Evolutionary conservation across 2,888 invertebrate genomes (phyloP), one percentile per base, ranked within the genome.

Genomic region (Nemotelus pantherinus): DNA sequence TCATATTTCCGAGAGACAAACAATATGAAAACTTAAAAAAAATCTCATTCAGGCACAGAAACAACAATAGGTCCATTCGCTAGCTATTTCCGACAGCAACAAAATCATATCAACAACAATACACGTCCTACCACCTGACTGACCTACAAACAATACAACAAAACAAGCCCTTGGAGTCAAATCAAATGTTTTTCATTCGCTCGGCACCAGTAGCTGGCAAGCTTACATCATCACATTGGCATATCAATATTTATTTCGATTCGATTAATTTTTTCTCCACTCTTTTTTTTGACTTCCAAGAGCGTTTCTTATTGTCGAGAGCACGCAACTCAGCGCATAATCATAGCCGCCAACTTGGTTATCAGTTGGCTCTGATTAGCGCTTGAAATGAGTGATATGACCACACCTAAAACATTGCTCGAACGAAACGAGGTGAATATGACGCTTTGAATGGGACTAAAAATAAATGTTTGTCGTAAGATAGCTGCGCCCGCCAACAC

Each of bases 361-460:
- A 57, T 57, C 57, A 57, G 57, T 25, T 25, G 25, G 7, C 10
- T 25, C 57, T 57, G 57, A 57, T 57, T 57, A 57, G 10, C 57
- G 25, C 57, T 9, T 9, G 10, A 10, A 57, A 57, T 57, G 25
- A 25, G 25, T 25, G 57, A 57, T 57, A 57, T 57, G 57, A 57
- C 57, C 57, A 57, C 57, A 57, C 57, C 57, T 57, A 57, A 57
- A 57, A 9, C 57, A 57, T 57, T 7, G 57, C 50, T 7, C 7
- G 50, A 50, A 6, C 10, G 50, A 50, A 6, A 6, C 50, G 7
- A 57, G 10, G 57, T 57, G 7, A 57, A 57, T 25, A 25, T 57
- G 57, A 57, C 57, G 10, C 57, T 10, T 9, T 57, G 57, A 57
- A 57, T 9, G 10, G 25, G 4, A 10, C 57, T 4, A 57, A 57